Conservation (phyloP, 1,140 invertebrate genomes). For the Contarinia nasturtii region DNA sequence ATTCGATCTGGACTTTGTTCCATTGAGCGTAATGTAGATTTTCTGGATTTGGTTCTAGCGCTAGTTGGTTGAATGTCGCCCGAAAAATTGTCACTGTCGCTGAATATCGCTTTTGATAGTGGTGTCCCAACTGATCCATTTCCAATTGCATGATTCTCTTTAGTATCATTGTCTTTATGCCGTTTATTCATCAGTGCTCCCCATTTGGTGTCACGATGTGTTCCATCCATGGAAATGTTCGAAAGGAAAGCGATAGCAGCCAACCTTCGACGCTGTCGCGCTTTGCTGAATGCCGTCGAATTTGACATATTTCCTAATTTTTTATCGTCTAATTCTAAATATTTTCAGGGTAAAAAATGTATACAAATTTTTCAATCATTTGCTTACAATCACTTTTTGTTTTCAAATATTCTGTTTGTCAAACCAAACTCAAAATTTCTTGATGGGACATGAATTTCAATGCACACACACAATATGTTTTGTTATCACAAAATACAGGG, state of each 20-base stretch:
- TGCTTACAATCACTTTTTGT: too few species aligned
- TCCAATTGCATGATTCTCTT: neutral
- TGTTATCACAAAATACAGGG: too few species aligned
- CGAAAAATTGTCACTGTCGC: neutral
- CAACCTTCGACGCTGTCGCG: conserved; percentile 42
- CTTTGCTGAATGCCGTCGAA: conserved; percentile 8
- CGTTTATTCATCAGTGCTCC: conserved; percentile 6
- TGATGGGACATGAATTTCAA: too few species aligned
- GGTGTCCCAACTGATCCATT: neutral
- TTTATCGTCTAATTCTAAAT: too few species aligned
- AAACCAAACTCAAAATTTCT: too few species aligned
- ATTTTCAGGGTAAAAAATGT: too few species aligned
- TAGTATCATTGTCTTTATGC: neutral
- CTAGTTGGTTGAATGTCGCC: neutral
- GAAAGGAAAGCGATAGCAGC: conserved; percentile 80
- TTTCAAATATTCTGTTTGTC: too few species aligned
- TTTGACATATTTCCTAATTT: neutral
- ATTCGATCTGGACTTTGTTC: conserved; percentile 27
- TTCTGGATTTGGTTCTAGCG: conserved; percentile 18
- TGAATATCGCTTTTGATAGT: neutral
- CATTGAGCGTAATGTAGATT: conserved; percentile 9
- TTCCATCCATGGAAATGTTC: conserved; percentile 86
- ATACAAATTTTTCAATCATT: too few species aligned
- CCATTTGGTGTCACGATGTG: conserved; percentile 60
- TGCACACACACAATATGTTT: too few species aligned